These are phyloP conservation scores for Caradrina kadenii DNA, from an alignment of 2,888 invertebrate genomes.

Conservation along the genomic window DNA sequence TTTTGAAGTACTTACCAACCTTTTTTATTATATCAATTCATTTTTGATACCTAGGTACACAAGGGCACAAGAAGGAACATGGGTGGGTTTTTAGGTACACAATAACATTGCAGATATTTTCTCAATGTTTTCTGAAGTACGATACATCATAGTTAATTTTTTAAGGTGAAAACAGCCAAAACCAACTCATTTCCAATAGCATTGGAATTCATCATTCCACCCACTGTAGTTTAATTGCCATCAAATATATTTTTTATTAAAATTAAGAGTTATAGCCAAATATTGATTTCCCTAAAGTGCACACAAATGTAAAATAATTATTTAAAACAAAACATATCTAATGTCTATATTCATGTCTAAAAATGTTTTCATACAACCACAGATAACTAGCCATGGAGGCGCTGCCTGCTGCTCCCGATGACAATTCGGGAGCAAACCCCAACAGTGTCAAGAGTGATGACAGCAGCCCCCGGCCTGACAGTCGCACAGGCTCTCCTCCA, in stretches of 20 bases:
- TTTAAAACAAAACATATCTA: background rate
- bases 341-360: background rate
- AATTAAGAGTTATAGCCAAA: background rate
- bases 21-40: background rate
- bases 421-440: conserved; percentile 82
- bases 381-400: conserved; percentile 77
- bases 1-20: background rate
- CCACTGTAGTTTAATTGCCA: background rate
- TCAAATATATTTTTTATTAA: background rate
- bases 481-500: conserved; percentile 92
- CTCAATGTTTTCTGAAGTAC: background rate
- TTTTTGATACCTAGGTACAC: background rate
- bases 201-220: too few relatives aligned
- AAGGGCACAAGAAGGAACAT: too few relatives aligned
- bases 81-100: too few relatives aligned
- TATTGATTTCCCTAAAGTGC: background rate
- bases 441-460: conserved; percentile 87
- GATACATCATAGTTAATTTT: background rate
- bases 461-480: conserved; percentile 83
- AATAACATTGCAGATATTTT: background rate
- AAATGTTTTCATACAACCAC: conserved; percentile 14
- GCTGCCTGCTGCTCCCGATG: conserved; percentile 76
- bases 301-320: background rate
- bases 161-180: background rate
- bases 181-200: background rate